Percentiles rank a stretch among this genome's conserved stretches.
phyloP scores from a whole-genome alignment of 2,113 vertebrate species.

The Serinus canaria region DNA sequence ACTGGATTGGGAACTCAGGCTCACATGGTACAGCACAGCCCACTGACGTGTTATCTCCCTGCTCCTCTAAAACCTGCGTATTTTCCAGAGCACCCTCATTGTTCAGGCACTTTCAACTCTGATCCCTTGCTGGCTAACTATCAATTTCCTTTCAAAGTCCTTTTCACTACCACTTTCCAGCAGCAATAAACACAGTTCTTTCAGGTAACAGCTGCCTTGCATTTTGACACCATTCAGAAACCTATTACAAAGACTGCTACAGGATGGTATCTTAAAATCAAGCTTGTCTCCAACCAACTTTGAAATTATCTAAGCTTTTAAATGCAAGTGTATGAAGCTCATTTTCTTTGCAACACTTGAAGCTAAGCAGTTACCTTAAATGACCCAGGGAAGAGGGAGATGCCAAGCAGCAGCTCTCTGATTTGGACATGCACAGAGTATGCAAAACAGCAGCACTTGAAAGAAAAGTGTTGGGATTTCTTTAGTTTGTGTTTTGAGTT shows the following conservation, averaged over 20 bases:
- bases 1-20: background rate
- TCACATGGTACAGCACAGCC: background rate
- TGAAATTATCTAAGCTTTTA: background rate
- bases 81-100: background rate
- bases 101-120: background rate
- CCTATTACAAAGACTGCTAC: background rate
- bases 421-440: background rate
- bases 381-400: background rate
- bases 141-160: background rate
- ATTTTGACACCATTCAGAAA: background rate
- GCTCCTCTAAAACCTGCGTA: background rate
- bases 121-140: background rate
- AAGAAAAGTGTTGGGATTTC: background rate
- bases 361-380: background rate
- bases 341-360: slow-evolving; percentile 1
- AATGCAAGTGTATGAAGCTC: background rate
- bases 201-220: background rate
- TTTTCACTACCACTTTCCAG: background rate
- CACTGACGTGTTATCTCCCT: background rate
- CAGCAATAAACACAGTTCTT: slow-evolving; percentile 22
- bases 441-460: background rate
- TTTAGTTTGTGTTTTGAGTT: background rate
- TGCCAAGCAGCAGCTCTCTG: background rate
- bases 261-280: background rate
- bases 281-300: background rate